These are phyloP conservation scores for Epinotia ramella DNA, from an alignment of 2,888 invertebrate genomes.

Conservation along the genomic window DNA sequence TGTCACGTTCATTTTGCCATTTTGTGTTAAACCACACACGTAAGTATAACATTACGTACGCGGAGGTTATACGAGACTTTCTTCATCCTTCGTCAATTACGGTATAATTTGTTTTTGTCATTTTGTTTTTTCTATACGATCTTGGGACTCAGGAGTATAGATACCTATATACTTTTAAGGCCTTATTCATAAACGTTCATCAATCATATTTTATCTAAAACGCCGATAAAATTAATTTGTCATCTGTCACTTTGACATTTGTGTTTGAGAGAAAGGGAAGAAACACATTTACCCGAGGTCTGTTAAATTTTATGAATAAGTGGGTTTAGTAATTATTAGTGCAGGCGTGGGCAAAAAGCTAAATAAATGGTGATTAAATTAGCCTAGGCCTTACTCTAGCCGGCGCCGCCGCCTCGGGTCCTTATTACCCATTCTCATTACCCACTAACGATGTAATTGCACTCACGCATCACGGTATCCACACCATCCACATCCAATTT, in stretches of 20 bases:
- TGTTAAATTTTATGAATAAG: too few relatives aligned
- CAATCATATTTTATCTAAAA: too few relatives aligned
- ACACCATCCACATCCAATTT: neutral
- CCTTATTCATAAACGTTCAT: too few relatives aligned
- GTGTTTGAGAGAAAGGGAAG: too few relatives aligned
- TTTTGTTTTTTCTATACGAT: too few relatives aligned
- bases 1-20: too few relatives aligned
- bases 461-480: slow-evolving; percentile 50
- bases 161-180: too few relatives aligned
- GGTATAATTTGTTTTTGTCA: too few relatives aligned
- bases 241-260: too few relatives aligned
- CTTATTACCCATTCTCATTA: slow-evolving; percentile 64
- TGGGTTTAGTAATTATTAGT: neutral
- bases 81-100: slow-evolving; percentile 44
- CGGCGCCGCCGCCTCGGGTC: slow-evolving; percentile 20
- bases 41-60: slow-evolving; percentile 34
- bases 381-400: slow-evolving; percentile 16
- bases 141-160: too few relatives aligned
- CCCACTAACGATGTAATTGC: slow-evolving; percentile 78
- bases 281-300: too few relatives aligned
- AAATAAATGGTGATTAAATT: slow-evolving; percentile 34
- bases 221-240: too few relatives aligned
- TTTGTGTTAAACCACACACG: slow-evolving; percentile 37
- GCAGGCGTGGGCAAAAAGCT: slow-evolving; percentile 14
- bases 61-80: slow-evolving; percentile 27